Evolutionary conservation across 2,888 invertebrate species (phyloP), one percentile per base, ranked within the genome.

Genomic region (Lissocephala sabroskyi): DNA sequence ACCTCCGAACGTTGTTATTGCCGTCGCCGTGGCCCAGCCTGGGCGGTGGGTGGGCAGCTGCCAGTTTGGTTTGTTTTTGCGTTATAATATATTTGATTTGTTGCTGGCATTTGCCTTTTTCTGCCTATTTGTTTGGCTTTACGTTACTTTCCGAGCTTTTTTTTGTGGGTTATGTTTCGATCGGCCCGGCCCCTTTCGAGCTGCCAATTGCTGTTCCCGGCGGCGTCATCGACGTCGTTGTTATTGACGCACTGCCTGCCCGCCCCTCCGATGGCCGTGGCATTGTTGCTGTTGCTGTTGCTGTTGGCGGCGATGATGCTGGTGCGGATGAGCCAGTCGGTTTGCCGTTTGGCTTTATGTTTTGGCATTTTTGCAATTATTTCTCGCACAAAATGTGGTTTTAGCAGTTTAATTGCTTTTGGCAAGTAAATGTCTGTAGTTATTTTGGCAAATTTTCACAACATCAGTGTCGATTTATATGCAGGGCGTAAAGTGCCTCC

Each of bases 281-380:
- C 14, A 16, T 39, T 42, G 18, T 42, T 41, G 18, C 26, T 39
- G 45, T 40, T 45, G 10, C 6, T 56, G 35, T 41, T 52, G 33
- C 28, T 47, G 23, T 9, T 18, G 35, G 16, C 11, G 35, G 35
- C 35, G 3, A 35, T 3, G 59, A 53, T 59, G 51, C 52, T 59
- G 48, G 56, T 52, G 33, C 66, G 40, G 3, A 10, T 30, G 10
- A n/a, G n/a, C n/a, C n/a, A n/a, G n/a, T 49, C 53, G 56, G 60
- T 58, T 63, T 73, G 70, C 56, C 61, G 59, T 68, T 65, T 55
- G 65, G 70, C 71, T 76, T 71, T 73, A 73, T 73, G 77, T 76
- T 76, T 73, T 76, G 77, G 71, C 77, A 76, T 73, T 73, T 71
- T 73, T 68, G 71, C 77, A 73, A 73, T 73, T 73, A 73, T 73